Conservation (phyloP, 2,113 vertebrate species). For the Boulengeromyrus knoepffleri region DNA sequence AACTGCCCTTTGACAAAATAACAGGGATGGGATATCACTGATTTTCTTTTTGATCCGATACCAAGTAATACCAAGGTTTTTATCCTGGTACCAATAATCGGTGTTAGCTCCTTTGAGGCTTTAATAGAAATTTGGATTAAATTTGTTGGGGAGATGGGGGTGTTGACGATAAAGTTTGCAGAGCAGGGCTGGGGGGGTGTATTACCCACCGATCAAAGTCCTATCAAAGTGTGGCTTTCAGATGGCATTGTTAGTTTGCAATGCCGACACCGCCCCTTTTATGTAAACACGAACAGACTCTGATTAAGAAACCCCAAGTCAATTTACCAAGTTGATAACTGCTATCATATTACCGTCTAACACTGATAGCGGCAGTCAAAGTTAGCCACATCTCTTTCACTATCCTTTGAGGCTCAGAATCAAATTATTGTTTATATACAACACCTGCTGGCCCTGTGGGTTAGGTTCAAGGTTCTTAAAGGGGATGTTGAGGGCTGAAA, state of each 20-base stretch:
- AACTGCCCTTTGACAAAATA: background rate
- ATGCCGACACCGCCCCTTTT: background rate
- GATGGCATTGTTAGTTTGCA: background rate
- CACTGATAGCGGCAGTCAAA: background rate
- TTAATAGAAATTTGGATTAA: background rate
- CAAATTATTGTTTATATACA: background rate
- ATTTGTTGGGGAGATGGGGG: background rate
- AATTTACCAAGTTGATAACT: background rate
- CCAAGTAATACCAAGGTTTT: background rate
- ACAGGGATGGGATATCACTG: background rate
- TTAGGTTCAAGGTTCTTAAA: background rate
- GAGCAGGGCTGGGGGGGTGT: background rate
- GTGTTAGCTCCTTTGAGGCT: background rate
- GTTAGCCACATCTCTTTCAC: background rate
- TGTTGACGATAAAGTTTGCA: background rate
- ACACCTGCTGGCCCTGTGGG: background rate
- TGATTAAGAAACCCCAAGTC: background rate
- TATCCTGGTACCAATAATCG: background rate
- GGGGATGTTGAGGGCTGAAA: background rate
- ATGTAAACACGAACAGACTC: background rate
- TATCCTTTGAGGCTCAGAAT: background rate
- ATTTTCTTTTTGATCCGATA: background rate
- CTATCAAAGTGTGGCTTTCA: background rate
- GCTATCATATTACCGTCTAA: background rate
- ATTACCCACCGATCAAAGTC: background rate